Conservation (phyloP, 2,888 invertebrate species). For the Pimpla rufipes region DNA sequence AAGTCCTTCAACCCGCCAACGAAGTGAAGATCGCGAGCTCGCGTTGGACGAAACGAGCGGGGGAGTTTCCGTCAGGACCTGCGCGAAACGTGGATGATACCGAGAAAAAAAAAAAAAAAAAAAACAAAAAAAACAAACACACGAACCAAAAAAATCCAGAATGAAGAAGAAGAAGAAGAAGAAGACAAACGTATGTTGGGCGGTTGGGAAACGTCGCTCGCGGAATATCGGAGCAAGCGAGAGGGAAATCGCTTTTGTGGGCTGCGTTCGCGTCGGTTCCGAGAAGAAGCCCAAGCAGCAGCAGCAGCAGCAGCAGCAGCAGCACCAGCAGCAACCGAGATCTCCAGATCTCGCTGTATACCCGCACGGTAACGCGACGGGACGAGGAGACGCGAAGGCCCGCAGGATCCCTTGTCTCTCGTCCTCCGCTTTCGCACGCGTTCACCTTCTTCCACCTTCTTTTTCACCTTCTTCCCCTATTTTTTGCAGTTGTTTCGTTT, state of each 20-base stretch:
- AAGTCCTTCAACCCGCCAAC: constrained; percentile 19
- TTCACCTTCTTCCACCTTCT: constrained; percentile 62
- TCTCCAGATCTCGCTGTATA: constrained; percentile 62
- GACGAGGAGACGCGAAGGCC: constrained; percentile 43
- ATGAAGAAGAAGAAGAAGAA: not conserved
- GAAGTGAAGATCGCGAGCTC: constrained; percentile 18
- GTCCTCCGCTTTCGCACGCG: constrained; percentile 62
- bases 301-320: too few species aligned
- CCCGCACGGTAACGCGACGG: constrained; percentile 58
- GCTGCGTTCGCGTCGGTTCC: constrained; percentile 56
- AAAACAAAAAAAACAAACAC: too few species aligned
- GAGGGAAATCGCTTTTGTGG: constrained; percentile 61
- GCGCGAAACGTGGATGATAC: constrained; percentile 43
- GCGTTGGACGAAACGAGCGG: constrained; percentile 7
- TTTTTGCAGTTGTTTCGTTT: constrained; percentile 36
- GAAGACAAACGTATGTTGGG: constrained; percentile 35
- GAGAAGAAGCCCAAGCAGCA: constrained; percentile 53
- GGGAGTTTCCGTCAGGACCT: constrained; percentile 29
- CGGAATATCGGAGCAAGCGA: constrained; percentile 42
- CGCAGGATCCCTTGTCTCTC: constrained; percentile 65
- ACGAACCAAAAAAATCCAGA: too few species aligned
- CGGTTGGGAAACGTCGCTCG: constrained; percentile 51
- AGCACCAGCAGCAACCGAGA: not conserved
- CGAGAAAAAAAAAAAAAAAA: constrained; percentile 14
- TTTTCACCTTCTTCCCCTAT: constrained; percentile 40